phyloP scores from a whole-genome alignment of 2,797 vertebrate genomes.

The Adelosebastes latens region DNA sequence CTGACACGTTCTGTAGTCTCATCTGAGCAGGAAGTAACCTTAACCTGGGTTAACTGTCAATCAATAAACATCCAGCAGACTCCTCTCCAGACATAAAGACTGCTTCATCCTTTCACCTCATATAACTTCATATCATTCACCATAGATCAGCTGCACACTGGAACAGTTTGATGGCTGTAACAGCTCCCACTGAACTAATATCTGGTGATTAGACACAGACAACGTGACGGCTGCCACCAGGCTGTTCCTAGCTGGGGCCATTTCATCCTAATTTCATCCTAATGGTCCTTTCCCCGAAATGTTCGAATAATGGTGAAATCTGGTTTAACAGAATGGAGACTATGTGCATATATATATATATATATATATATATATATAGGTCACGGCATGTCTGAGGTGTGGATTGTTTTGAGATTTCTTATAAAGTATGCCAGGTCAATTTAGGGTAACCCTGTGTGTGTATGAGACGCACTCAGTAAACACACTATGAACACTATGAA shows the following conservation, averaged over 20 bases:
- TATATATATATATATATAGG: too few species aligned
- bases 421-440: slow-evolving; percentile 52
- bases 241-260: background rate
- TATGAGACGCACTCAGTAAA: background rate
- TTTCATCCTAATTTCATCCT: slow-evolving; percentile 23
- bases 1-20: background rate
- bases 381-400: slow-evolving; percentile 10
- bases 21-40: slow-evolving; percentile 62
- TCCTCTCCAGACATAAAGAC: slow-evolving; percentile 60
- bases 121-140: slow-evolving; percentile 43
- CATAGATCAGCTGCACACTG: slow-evolving; percentile 59
- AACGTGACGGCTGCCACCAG: slow-evolving; percentile 16
- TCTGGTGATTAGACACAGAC: slow-evolving; percentile 60
- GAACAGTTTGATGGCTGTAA: slow-evolving; percentile 58
- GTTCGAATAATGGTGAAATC: background rate
- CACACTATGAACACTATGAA: background rate
- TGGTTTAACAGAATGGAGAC: slow-evolving; percentile 18
- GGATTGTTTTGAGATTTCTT: slow-evolving; percentile 10
- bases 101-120: slow-evolving; percentile 27
- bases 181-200: slow-evolving; percentile 61
- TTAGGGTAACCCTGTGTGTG: slow-evolving; percentile 17
- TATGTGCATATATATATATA: too few species aligned
- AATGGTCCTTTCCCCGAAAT: slow-evolving; percentile 16
- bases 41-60: slow-evolving; percentile 72
- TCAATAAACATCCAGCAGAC: slow-evolving; percentile 73